Percentiles rank a stretch among this genome's conserved stretches.
Evolutionary conservation across 2,888 invertebrate species (phyloP).

Genomic region (Ectemnius continuus): DNA sequence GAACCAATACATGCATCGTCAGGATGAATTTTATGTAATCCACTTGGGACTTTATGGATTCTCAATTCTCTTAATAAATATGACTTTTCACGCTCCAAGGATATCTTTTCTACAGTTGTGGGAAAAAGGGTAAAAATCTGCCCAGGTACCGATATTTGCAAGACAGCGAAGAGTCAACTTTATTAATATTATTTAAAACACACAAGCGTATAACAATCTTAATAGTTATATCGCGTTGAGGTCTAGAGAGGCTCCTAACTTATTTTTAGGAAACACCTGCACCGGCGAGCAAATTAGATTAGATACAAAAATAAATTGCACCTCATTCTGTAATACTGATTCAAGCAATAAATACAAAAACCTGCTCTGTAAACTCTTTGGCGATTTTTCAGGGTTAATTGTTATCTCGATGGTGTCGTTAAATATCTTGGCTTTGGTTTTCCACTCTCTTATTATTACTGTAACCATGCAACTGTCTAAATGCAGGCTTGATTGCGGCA

Average conservation of each 20-base stretch:
- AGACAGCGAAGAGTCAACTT: constrained; percentile 29
- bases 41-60: constrained; percentile 1
- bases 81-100: too few species aligned
- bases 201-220: constrained; percentile 34
- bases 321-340: neutral
- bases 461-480: too few species aligned
- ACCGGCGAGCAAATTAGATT: constrained; percentile 5
- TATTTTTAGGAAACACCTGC: constrained; percentile 4
- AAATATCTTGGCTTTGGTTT: too few species aligned
- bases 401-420: too few species aligned
- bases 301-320: constrained; percentile 7
- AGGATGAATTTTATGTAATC: neutral
- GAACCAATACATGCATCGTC: neutral
- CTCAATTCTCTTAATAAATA: neutral
- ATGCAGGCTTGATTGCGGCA: too few species aligned
- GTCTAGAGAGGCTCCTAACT: neutral
- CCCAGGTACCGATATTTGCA: constrained; percentile 1
- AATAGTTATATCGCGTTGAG: constrained; percentile 16
- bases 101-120: too few species aligned
- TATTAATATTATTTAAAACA: constrained; percentile 39
- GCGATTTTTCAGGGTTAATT: too few species aligned
- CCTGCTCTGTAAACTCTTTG: neutral
- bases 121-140: too few species aligned
- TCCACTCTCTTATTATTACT: too few species aligned
- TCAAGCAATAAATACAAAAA: neutral